A percentile compares a stretch with the other conserved stretches of the same genome.
phyloP scores from a whole-genome alignment of 2,797 vertebrate genomes.

The Rallus crepitans region DNA sequence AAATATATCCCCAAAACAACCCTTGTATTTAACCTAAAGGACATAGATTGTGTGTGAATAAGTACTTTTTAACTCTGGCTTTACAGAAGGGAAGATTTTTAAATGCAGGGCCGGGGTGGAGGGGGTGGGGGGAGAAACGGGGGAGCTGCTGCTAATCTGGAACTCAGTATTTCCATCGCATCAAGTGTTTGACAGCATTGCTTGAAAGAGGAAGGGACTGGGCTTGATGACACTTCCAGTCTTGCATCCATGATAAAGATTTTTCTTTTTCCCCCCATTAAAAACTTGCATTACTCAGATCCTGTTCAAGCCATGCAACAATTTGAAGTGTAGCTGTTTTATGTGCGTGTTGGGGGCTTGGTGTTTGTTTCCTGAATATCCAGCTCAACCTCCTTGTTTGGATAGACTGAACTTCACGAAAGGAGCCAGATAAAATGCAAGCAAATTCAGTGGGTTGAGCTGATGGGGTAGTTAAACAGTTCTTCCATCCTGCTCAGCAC shows the following conservation, averaged over 20 bases:
- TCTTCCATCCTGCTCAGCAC: not conserved
- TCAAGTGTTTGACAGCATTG: not conserved
- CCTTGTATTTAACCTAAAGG: not conserved
- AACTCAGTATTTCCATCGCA: not conserved
- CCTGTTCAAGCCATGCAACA: not conserved
- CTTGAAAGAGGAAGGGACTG: not conserved
- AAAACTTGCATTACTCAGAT: not conserved
- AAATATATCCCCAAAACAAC: too few species aligned
- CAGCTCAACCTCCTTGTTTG: not conserved
- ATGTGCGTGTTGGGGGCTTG: not conserved
- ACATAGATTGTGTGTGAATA: not conserved
- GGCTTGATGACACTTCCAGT: not conserved
- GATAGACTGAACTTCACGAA: not conserved
- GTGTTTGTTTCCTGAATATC: fast-evolving
- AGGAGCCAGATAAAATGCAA: not conserved
- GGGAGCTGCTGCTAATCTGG: not conserved
- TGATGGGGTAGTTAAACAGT: not conserved
- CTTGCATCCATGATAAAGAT: not conserved
- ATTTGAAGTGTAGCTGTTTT: not conserved
- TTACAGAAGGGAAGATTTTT: not conserved
- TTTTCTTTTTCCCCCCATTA: not conserved
- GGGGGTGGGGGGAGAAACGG: not conserved
- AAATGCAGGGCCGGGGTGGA: not conserved
- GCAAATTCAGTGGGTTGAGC: not conserved
- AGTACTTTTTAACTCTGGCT: not conserved